phyloP scores from a whole-genome alignment of 37 sponge, comb jelly and placozoan genomes.

The Dysidea cf. avara region DNA sequence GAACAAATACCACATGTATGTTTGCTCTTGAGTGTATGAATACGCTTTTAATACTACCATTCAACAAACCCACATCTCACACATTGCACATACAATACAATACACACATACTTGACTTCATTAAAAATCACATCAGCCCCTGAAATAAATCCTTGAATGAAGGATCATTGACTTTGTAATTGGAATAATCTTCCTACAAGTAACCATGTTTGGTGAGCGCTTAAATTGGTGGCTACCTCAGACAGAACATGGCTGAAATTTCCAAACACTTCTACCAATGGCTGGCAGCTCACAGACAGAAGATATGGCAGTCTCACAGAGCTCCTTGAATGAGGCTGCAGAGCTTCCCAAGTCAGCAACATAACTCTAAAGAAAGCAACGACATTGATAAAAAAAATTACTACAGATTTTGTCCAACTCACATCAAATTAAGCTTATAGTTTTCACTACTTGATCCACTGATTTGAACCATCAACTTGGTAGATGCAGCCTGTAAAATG shows the following conservation, averaged over 20 bases:
- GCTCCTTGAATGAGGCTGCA: conserved; percentile 44
- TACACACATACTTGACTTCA: conserved; percentile 43
- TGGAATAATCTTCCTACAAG: conserved; percentile 52
- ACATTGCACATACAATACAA: neutral
- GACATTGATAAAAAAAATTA: neutral
- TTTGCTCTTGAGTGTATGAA: too few species aligned
- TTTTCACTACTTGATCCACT: neutral
- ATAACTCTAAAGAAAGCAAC: conserved; percentile 62
- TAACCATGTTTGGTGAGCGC: neutral
- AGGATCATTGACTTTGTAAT: conserved; percentile 75
- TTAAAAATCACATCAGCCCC: conserved; percentile 30
- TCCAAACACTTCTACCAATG: conserved; percentile 43
- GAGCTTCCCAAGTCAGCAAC: conserved; percentile 59
- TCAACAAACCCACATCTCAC: too few species aligned
- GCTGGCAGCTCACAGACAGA: conserved; percentile 34
- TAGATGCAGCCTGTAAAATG: conserved; percentile 23
- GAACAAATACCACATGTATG: neutral
- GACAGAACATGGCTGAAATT: conserved; percentile 47
- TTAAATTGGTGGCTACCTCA: conserved; percentile 43
- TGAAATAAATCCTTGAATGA: conserved; percentile 70
- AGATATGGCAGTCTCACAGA: conserved; percentile 39
- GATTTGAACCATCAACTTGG: conserved; percentile 8
- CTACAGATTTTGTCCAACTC: neutral
- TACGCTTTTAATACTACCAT: too few species aligned
- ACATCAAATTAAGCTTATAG: conserved; percentile 52